Percentiles rank a stretch among this genome's conserved stretches.
Conservation (phyloP, 2,888 invertebrate species). For the Gymnosoma rotundatum region DNA sequence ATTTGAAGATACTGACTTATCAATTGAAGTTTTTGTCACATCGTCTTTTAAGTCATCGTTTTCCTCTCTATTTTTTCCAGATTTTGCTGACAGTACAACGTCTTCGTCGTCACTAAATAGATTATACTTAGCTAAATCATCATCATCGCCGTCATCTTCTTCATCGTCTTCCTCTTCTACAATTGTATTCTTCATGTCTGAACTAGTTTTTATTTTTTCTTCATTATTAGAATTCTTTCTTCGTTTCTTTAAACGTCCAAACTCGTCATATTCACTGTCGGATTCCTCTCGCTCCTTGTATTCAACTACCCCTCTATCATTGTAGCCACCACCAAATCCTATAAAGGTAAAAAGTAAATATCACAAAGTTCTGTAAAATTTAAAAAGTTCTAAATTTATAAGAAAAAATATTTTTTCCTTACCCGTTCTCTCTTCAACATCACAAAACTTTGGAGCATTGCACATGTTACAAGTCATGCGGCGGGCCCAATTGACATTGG, state of each 20-base stretch:
- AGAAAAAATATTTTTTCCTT: constrained; percentile 55
- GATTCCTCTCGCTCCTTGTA: constrained; percentile 94
- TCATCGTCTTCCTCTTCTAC: constrained; percentile 82
- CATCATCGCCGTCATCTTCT: constrained; percentile 85
- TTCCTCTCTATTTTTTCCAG: constrained; percentile 38
- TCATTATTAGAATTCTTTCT: constrained; percentile 70
- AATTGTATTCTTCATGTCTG: constrained; percentile 72
- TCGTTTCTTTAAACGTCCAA: constrained; percentile 86
- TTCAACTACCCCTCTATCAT: constrained; percentile 97
- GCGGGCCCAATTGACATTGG: constrained; percentile 97
- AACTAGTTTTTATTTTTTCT: constrained; percentile 22
- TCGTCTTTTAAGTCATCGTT: constrained; percentile 35
- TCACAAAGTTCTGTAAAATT: neutral
- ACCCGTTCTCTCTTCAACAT: constrained; percentile 91
- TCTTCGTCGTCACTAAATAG: constrained; percentile 87
- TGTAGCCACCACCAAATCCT: constrained; percentile 95
- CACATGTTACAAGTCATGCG: constrained; percentile 98
- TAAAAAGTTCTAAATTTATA: neutral
- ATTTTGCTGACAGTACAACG: constrained; percentile 47
- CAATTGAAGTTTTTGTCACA: constrained; percentile 19
- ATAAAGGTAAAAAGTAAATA: constrained; percentile 7
- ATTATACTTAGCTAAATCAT: constrained; percentile 90
- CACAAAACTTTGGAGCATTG: constrained; percentile 98
- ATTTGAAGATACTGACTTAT: constrained; percentile 20
- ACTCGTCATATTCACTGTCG: constrained; percentile 98